Conservation (phyloP, 2,113 vertebrate genomes). For the Lanius collurio region DNA sequence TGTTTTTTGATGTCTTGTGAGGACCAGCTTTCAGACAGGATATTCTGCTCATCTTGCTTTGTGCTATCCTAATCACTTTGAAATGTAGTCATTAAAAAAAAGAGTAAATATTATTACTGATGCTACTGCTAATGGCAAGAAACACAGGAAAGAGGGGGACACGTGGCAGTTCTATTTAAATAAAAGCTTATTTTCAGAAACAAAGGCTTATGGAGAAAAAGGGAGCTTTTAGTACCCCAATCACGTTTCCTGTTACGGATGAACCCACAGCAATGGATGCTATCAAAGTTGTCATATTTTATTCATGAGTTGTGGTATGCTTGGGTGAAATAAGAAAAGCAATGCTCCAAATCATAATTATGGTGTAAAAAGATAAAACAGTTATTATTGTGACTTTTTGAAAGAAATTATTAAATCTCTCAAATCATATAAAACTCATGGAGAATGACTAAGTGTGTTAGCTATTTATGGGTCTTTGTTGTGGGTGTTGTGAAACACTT, state of each 20-base stretch:
- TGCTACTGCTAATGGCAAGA: constrained; percentile 28
- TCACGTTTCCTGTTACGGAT: constrained; percentile 74
- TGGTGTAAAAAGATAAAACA: constrained; percentile 71
- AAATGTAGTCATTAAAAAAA: constrained; percentile 30
- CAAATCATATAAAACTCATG: constrained; percentile 39
- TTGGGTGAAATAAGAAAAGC: constrained; percentile 82
- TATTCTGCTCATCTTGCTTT: neutral
- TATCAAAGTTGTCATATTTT: constrained; percentile 92
- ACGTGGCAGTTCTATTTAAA: constrained; percentile 47
- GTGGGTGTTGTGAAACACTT: neutral
- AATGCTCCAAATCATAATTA: constrained; percentile 80
- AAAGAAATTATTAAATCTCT: constrained; percentile 54
- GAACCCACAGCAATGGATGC: constrained; percentile 81
- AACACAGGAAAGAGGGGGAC: neutral
- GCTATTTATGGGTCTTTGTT: neutral
- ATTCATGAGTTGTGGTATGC: constrained; percentile 89
- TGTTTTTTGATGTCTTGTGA: neutral
- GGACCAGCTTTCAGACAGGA: neutral
- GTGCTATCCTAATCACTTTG: constrained; percentile 37
- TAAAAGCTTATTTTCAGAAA: constrained; percentile 69
- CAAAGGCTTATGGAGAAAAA: constrained; percentile 58
- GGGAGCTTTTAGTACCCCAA: constrained; percentile 62
- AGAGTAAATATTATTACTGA: constrained; percentile 45
- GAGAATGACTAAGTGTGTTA: neutral
- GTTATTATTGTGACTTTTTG: constrained; percentile 68